Conservation (phyloP, 2,888 invertebrate species). For the Altica lythri region DNA sequence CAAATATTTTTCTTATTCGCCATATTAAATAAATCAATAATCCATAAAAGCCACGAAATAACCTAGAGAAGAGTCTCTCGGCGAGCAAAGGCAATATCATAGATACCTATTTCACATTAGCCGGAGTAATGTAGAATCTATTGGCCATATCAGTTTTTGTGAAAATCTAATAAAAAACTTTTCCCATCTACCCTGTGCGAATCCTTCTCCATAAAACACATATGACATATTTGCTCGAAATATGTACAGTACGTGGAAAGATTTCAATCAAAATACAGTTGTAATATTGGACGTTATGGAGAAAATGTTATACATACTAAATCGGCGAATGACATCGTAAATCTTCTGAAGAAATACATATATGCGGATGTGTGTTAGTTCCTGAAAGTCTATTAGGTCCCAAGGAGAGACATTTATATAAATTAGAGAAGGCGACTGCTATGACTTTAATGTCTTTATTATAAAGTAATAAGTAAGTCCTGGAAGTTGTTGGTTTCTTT, state of each 20-base stretch:
- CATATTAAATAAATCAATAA: conserved; percentile 13
- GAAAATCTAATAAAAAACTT: conserved; percentile 19
- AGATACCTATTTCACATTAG: conserved; percentile 11
- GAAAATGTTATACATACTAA: conserved; percentile 19
- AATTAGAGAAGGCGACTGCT: conserved; percentile 9
- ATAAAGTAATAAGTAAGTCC: conserved; percentile 10
- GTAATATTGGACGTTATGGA: conserved; percentile 14
- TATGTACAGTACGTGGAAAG: conserved; percentile 17
- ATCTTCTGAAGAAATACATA: conserved; percentile 1
- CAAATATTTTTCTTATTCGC: background rate
- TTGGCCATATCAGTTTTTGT: conserved; percentile 13
- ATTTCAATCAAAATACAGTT: conserved; percentile 18
- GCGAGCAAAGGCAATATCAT: conserved; percentile 2
- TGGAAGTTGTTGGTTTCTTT: conserved; percentile 1
- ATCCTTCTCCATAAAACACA: conserved; percentile 17
- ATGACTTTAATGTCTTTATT: conserved; percentile 11
- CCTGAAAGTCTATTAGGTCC: conserved; percentile 10
- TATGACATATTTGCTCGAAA: conserved; percentile 15
- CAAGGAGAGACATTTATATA: conserved; percentile 18
- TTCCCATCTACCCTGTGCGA: background rate
- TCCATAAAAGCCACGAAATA: conserved; percentile 3
- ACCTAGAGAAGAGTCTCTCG: conserved; percentile 2
- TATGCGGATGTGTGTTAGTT: conserved; percentile 6
- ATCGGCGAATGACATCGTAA: conserved; percentile 13
- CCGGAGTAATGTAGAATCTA: conserved; percentile 13